phyloP scores from a whole-genome alignment of 2,888 invertebrate species.

The Nephrotoma flavescens region DNA sequence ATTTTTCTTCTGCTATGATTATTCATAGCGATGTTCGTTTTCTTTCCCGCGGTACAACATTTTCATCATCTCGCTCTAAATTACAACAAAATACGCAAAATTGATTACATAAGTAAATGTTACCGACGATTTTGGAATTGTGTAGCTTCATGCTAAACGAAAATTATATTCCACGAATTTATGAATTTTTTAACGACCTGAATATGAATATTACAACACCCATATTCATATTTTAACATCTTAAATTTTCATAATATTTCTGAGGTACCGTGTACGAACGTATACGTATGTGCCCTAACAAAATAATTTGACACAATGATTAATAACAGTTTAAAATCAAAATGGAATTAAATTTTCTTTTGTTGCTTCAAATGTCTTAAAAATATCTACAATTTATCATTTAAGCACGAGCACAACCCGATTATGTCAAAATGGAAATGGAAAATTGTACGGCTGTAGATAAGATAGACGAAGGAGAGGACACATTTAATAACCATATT shows the following conservation, averaged over 20 bases:
- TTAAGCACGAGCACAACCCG: too few species aligned
- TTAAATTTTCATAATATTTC: not conserved
- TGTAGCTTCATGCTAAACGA: not conserved
- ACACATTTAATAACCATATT: too few species aligned
- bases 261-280: not conserved
- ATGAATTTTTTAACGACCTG: not conserved
- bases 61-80: not conserved
- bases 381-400: not conserved
- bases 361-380: not conserved
- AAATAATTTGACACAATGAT: not conserved
- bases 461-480: too few species aligned
- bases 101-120: not conserved
- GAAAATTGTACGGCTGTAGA: not conserved
- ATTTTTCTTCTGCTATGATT: not conserved
- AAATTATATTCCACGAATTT: not conserved
- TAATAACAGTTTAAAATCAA: not conserved
- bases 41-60: too few species aligned
- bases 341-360: not conserved
- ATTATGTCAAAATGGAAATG: not conserved
- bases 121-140: not conserved
- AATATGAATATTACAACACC: not conserved
- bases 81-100: not conserved
- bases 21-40: not conserved
- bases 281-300: not conserved
- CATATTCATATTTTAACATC: not conserved